phyloP scores from a whole-genome alignment of 23 tunicate genomes.

The Phallusia fumigata region DNA sequence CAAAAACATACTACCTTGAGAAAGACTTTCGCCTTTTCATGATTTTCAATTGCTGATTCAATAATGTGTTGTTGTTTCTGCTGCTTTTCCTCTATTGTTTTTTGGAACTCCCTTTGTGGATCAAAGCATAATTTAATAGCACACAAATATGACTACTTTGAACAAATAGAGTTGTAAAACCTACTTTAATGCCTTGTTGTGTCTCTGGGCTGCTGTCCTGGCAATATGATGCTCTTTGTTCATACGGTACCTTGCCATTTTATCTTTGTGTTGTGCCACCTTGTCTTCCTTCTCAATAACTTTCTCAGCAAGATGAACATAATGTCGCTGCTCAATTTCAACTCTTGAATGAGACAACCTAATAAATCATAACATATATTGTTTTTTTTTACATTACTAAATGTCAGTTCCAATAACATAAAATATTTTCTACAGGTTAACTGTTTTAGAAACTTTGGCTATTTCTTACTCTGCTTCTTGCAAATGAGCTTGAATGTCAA shows the following conservation, averaged over 20 bases:
- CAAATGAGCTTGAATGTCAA: constrained; percentile 28
- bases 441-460: too few species aligned
- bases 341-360: constrained; percentile 49
- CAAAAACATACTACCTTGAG: constrained; percentile 71
- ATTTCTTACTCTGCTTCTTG: constrained; percentile 64
- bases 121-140: neutral
- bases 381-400: neutral
- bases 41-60: constrained; percentile 50
- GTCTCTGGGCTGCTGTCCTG: constrained; percentile 5
- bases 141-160: neutral
- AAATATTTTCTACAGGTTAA: too few species aligned
- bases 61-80: constrained; percentile 12
- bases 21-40: constrained; percentile 47
- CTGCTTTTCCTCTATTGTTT: constrained; percentile 32
- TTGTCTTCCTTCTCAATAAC: constrained; percentile 71
- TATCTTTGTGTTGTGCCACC: constrained; percentile 60
- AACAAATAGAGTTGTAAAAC: neutral
- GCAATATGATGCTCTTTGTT: constrained; percentile 48
- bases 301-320: constrained; percentile 65
- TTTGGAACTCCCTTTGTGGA: constrained; percentile 20
- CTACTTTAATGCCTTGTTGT: constrained; percentile 52
- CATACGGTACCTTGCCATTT: constrained; percentile 74
- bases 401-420: too few species aligned
- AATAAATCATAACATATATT: neutral
- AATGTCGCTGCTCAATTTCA: constrained; percentile 78